These are phyloP conservation scores for Girardinichthys multiradiatus DNA, from an alignment of 2,113 vertebrate species.

Conservation along the genomic window DNA sequence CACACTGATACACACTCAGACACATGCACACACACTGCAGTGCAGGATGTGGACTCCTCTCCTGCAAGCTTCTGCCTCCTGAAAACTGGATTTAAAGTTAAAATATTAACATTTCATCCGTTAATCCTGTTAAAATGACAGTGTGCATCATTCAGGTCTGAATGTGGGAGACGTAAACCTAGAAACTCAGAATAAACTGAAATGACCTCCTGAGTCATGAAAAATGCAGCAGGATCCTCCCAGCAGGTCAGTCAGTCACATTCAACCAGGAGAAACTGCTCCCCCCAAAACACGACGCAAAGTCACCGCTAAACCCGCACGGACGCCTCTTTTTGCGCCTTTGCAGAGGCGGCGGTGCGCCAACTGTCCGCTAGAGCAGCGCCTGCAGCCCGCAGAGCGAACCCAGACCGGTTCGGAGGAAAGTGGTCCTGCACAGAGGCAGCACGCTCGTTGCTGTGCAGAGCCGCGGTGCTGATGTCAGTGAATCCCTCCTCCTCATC, in stretches of 20 bases:
- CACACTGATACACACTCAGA: slow-evolving; percentile 2
- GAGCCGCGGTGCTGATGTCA: slow-evolving; percentile 68
- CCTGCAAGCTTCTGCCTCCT: slow-evolving; percentile 26
- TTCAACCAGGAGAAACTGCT: too few relatives aligned
- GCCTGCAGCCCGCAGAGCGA: slow-evolving; percentile 8
- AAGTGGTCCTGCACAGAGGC: not conserved
- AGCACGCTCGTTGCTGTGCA: slow-evolving; percentile 54
- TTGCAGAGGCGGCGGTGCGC: not conserved
- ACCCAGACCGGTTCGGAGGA: slow-evolving; percentile 8
- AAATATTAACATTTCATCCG: not conserved
- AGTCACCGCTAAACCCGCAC: slow-evolving; percentile 65
- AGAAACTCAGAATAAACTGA: too few relatives aligned
- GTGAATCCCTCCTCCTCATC: slow-evolving; percentile 60
- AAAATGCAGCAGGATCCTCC: not conserved
- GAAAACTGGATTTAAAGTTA: slow-evolving; percentile 42
- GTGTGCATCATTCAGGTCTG: not conserved
- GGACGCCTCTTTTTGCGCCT: not conserved
- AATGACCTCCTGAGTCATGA: too few relatives aligned
- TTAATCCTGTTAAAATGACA: not conserved
- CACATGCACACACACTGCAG: slow-evolving; percentile 50
- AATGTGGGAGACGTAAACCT: slow-evolving; percentile 16
- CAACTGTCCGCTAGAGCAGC: slow-evolving; percentile 1
- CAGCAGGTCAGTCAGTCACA: not conserved
- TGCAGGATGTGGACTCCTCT: slow-evolving; percentile 48
- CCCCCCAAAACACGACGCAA: not conserved